Base-by-base conservation (phyloP, 53 echinoderm and acorn worm genomes). In the Patiria pectinifera region DNA sequence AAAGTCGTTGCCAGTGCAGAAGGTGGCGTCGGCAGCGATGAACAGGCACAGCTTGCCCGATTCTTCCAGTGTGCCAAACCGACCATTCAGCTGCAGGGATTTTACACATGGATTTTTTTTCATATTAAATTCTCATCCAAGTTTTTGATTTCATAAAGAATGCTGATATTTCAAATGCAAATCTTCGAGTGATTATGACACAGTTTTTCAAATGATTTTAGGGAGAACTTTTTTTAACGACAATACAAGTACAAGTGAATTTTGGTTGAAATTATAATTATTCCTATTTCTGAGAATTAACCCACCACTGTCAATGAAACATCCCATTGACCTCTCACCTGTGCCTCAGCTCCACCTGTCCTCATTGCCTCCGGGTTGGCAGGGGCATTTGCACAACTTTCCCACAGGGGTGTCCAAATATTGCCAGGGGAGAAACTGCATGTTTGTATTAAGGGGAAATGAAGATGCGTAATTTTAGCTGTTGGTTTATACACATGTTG, bases 371-470 rank as follows among this genome's bases (percentile, higher is more conserved):
- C 91, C 13, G 86, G 82, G 72, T 94, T 87, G 71, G 25, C 86
- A 18, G 94, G 91, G 63, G 91, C 70, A 0, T 81, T 58, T 11
- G 94, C 86, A 5, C 79, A 59, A 4, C 25, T 8, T 11, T 91
- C 74, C 94, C 94, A 94, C 71, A 94, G 58, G 62, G 94, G 94
- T 78, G 94, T 94, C 94, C 91, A 91, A 11, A 94, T 72, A 25
- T 94, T 94, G 45, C 94, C 94, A 2, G 94, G 94, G 63, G 94
- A 94, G 79, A 91, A 87, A 82, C 94, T 15, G 49, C 22, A 66
- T 35, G 35, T 35, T 35, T 35, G 35, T 35, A 66, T 18, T 16
- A 18, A 35, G 35, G 35, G 66, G 15, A 66, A 66, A 18, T 13
- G 66, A 66, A 66, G 66, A 66, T 35, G 35, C 35, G 35, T 35